Percentiles rank a stretch among this genome's conserved stretches.
Evolutionary conservation across 2,888 invertebrate genomes (phyloP).

Genomic region (Liopterus haemorrhoidalis): DNA sequence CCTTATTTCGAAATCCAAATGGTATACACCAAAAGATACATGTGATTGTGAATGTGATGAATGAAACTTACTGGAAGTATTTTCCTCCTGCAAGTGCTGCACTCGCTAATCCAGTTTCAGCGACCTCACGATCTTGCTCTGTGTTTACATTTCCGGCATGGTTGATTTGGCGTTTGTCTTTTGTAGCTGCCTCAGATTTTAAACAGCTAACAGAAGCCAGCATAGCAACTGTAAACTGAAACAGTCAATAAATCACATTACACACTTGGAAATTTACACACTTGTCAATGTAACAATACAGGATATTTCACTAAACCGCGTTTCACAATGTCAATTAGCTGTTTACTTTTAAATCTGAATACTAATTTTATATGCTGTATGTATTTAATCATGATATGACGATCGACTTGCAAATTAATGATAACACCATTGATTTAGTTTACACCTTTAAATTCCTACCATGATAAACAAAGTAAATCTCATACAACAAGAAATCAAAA

Average conservation of each 20-base stretch:
- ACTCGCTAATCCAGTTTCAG: slow-evolving; percentile 20
- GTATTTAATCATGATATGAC: too few species aligned
- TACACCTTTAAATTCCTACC: too few species aligned
- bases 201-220: slow-evolving; percentile 14
- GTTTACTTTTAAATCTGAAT: too few species aligned
- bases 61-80: slow-evolving; percentile 48
- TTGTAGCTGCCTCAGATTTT: slow-evolving; percentile 14
- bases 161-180: slow-evolving; percentile 24
- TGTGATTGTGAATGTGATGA: slow-evolving; percentile 1
- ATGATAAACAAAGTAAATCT: too few species aligned
- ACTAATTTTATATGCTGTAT: too few species aligned
- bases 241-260: neutral
- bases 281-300: neutral
- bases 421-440: too few species aligned
- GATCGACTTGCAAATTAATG: too few species aligned
- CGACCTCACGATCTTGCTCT: slow-evolving; percentile 21
- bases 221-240: slow-evolving; percentile 17
- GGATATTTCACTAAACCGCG: neutral
- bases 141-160: slow-evolving; percentile 15
- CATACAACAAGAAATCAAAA: too few species aligned
- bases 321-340: too few species aligned
- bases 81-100: slow-evolving; percentile 42
- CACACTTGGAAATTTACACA: neutral
- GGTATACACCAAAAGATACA: too few species aligned
- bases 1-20: too few species aligned